Conservation (phyloP, 2,113 vertebrate genomes). For the Globicephala melas region DNA sequence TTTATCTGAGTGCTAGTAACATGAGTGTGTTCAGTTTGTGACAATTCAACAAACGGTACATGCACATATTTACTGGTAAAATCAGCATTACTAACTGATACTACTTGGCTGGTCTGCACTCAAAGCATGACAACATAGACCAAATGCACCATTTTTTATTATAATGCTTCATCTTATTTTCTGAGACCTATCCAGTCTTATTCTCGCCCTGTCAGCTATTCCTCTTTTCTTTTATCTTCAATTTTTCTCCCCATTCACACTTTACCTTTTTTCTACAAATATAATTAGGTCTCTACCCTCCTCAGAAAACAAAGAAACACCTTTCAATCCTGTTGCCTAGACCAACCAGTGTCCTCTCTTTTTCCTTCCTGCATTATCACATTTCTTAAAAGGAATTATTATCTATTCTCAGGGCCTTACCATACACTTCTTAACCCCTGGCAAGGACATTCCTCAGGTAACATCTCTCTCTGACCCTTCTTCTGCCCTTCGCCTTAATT, state of each 20-base stretch:
- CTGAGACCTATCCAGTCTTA: neutral
- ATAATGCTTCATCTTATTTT: neutral
- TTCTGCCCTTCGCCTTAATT: neutral
- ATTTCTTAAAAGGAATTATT: neutral
- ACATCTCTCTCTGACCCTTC: neutral
- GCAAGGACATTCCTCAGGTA: neutral
- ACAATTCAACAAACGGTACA: neutral
- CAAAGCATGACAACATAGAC: neutral
- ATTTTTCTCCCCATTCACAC: neutral
- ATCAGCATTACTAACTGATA: neutral
- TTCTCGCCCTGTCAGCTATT: neutral
- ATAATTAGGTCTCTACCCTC: neutral
- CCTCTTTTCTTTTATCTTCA: neutral
- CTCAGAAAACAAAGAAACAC: neutral
- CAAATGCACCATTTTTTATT: neutral
- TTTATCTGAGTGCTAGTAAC: neutral
- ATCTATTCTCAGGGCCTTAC: neutral
- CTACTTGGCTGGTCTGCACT: neutral
- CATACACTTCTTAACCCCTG: neutral
- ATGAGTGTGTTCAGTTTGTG: neutral
- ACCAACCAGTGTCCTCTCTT: neutral
- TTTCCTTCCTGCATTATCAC: neutral
- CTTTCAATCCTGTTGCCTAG: neutral
- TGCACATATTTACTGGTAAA: neutral
- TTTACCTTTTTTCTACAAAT: neutral